Base-by-base conservation (phyloP, 2,113 vertebrate genomes). In the Nasalis larvatus region DNA sequence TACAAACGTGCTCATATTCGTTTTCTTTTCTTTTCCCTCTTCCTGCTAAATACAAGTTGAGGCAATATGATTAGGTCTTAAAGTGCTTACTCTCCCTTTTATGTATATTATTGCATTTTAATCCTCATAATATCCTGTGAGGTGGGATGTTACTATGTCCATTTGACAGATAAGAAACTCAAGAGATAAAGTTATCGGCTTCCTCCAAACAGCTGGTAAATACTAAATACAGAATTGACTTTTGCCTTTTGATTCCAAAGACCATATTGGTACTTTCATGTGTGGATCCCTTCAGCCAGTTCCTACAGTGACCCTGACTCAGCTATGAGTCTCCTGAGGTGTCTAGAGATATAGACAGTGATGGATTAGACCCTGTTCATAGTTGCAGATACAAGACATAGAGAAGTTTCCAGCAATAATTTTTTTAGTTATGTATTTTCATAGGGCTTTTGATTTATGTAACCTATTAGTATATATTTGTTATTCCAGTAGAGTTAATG, bases 401-500 rank as follows among this genome's bases (percentile, higher is more conserved):
- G 76, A 91, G 58, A 95, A 71, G 6, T 86, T 96, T 91, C 78
- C 94, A 49, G 60, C 76, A 84, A 69, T 18, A 45, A 3, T 63
- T 20, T 54, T 96, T 60, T 68, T 95, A 47, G 52, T 85, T 12
- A 27, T 56, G 8, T 18, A 7, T 95, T 86, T 85, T 93, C 14
- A 52, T 71, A 56, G 52, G 25, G 16, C 6, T 69, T 91, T 94
- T 96, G 47, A 56, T 77, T 92, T 78, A 63, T 74, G 23, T 69
- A 86, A 82, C 32, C 47, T 90, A 27, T 81, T 93, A 95, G 35
- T 54, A 66, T 89, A 47, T 11, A 42, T 32, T 83, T 94, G 16
- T 95, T 85, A 82, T 71, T 93, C 77, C 40, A 77, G 54, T 69
- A 83, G 74, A 83, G 42, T 66, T 95, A 77, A 32, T 96, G 25